Base-by-base conservation (phyloP, 2,888 invertebrate genomes). In the Dryobotodes eremita region DNA sequence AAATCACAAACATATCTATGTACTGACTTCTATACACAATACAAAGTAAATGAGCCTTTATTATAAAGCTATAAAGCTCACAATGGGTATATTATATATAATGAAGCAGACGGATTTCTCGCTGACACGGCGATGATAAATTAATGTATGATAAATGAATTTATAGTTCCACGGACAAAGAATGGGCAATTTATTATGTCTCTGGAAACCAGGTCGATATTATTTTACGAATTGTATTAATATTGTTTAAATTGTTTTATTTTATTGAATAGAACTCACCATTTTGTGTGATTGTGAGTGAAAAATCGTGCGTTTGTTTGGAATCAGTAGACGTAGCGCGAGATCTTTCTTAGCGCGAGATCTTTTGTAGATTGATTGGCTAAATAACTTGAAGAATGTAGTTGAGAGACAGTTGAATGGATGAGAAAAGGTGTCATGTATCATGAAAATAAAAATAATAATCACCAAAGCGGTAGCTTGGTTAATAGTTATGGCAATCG, bases 101-200 rank as follows among this genome's bases (percentile, higher is more conserved):
- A 79, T 73, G 73, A 85, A 74, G 75, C 77, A 79, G 80, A 87
- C 79, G 73, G 83, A 89, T 86, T 86, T 82, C 85, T 77, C 74
- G 75, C 86, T 80, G 88, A 89, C 89, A 80, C 59, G 79, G 53
- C 77, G 80, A 89, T 89, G 88, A 89, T 89, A 88, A 89, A 89
- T 88, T 85, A 80, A 89, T 79, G 82, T 79, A 86, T 88, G 82
- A 89, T 89, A 85, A 85, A 89, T 89, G 82, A 87, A 86, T 87
- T 84, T 85, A 85, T 85, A 79, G 77, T 84, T 82, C 50, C 50
- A 76, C 87, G 80, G 79, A 79, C 86, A 88, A 83, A 83, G 89
- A 89, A 84, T 88, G 83, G 78, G 75, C 77, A 77, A 86, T 89
- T 86, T 83, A 82, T 84, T 77, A 88, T 59, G 78, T 77, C 65